Conservation (phyloP, 1,140 invertebrate genomes). For the Orius laevigatus region DNA sequence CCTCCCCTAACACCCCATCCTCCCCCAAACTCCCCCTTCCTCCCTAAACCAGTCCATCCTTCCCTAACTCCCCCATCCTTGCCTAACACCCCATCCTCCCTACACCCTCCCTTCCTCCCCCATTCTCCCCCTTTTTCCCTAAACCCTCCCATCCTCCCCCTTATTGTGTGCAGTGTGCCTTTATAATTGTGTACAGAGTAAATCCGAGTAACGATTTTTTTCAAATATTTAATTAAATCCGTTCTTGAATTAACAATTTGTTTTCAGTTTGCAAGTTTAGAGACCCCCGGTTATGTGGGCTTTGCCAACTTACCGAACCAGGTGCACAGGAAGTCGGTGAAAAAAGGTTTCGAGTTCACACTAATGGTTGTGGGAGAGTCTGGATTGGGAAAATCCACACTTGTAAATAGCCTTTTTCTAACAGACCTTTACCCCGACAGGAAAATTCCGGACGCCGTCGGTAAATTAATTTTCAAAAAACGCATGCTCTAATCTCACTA, state of each 20-base stretch:
- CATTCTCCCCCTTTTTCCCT: too few relatives aligned
- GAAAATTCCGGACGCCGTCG: slow-evolving; percentile 67
- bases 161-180: too few relatives aligned
- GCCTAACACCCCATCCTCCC: too few relatives aligned
- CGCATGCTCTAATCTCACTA: neutral
- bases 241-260: neutral
- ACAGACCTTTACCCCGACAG: slow-evolving; percentile 87
- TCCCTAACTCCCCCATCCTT: too few relatives aligned
- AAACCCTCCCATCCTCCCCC: too few relatives aligned
- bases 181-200: too few relatives aligned
- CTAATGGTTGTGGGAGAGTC: slow-evolving; percentile 96
- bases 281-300: slow-evolving; percentile 76
- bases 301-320: slow-evolving; percentile 93
- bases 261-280: slow-evolving; percentile 59
- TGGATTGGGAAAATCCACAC: slow-evolving; percentile 92
- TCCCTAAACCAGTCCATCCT: too few relatives aligned
- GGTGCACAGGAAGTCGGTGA: slow-evolving; percentile 89
- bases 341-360: slow-evolving; percentile 96
- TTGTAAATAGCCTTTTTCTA: slow-evolving; percentile 95
- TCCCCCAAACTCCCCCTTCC: too few relatives aligned
- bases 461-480: slow-evolving; percentile 31
- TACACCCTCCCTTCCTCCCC: too few relatives aligned
- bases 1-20: too few relatives aligned
- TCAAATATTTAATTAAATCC: too few relatives aligned
- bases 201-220: too few relatives aligned